Evolutionary conservation across 2,888 invertebrate genomes (phyloP).

Genomic region (Eilema caniola): DNA sequence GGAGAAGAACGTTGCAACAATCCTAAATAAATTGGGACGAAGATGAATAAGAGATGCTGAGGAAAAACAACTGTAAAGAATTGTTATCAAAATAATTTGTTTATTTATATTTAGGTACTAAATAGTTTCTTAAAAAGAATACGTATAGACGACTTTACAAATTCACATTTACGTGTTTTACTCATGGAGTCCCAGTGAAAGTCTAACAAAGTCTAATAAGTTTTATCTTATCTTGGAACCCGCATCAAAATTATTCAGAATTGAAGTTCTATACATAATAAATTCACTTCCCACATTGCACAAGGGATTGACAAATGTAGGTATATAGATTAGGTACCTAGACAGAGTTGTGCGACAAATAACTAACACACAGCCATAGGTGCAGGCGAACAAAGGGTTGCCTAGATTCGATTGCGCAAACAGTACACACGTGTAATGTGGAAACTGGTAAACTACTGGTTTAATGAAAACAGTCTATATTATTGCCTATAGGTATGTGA

Average conservation of each 20-base stretch:
- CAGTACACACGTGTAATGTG: slow-evolving; percentile 15
- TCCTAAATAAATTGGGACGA: too few relatives aligned
- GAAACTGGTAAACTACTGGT: slow-evolving; percentile 21
- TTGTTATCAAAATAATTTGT: too few relatives aligned
- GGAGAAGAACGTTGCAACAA: too few relatives aligned
- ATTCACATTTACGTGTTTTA: too few relatives aligned
- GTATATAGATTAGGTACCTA: background rate
- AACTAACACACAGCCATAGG: background rate
- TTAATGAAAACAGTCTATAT: slow-evolving; percentile 37
- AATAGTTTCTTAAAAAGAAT: too few relatives aligned
- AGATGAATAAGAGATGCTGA: too few relatives aligned
- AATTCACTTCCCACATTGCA: background rate
- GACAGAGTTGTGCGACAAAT: background rate
- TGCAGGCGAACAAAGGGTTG: slow-evolving; percentile 8
- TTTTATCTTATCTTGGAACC: background rate
- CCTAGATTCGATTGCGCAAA: slow-evolving; percentile 12
- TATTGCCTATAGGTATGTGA: slow-evolving; percentile 20
- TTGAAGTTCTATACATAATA: background rate
- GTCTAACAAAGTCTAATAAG: too few relatives aligned
- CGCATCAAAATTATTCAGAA: background rate
- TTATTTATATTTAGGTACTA: too few relatives aligned
- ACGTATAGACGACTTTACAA: too few relatives aligned
- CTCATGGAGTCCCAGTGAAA: too few relatives aligned
- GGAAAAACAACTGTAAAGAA: too few relatives aligned
- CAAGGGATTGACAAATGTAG: background rate